These are phyloP conservation scores for Lithophane socia DNA, from an alignment of 2,888 invertebrate species.

Conservation along the genomic window DNA sequence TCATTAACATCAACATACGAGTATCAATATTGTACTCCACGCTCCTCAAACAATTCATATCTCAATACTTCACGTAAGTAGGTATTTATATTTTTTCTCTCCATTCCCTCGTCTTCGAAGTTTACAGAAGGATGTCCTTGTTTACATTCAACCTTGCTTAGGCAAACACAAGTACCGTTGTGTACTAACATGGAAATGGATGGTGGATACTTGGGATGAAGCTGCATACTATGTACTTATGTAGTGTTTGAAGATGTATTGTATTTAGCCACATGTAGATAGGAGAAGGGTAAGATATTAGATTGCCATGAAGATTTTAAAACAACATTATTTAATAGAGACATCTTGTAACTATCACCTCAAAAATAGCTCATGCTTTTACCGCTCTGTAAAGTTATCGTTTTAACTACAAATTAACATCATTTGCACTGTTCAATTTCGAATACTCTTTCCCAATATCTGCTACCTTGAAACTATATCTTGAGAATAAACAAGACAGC, in stretches of 20 bases:
- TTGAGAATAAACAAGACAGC: neutral
- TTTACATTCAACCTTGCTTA: constrained; percentile 60
- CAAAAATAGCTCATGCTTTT: neutral
- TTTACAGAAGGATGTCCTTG: constrained; percentile 57
- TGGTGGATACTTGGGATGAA: neutral
- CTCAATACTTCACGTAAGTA: constrained; percentile 1
- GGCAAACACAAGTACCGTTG: constrained; percentile 55
- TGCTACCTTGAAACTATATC: too few species aligned
- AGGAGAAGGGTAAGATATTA: neutral
- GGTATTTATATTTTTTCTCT: constrained; percentile 29
- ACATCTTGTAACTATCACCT: neutral
- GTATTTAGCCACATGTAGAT: neutral
- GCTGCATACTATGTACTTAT: neutral
- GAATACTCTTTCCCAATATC: too few species aligned
- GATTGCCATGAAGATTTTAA: neutral
- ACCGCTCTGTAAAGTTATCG: neutral
- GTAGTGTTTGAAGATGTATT: too few species aligned
- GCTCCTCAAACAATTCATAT: constrained; percentile 24
- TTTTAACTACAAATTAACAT: neutral
- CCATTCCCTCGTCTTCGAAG: constrained; percentile 32
- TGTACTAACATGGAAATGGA: constrained; percentile 15
- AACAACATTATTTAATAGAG: neutral
- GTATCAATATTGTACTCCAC: neutral
- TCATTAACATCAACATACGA: neutral
- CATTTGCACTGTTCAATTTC: neutral